These are phyloP conservation scores for Rostratula benghalensis DNA, from an alignment of 2,113 vertebrate species.

Conservation along the genomic window DNA sequence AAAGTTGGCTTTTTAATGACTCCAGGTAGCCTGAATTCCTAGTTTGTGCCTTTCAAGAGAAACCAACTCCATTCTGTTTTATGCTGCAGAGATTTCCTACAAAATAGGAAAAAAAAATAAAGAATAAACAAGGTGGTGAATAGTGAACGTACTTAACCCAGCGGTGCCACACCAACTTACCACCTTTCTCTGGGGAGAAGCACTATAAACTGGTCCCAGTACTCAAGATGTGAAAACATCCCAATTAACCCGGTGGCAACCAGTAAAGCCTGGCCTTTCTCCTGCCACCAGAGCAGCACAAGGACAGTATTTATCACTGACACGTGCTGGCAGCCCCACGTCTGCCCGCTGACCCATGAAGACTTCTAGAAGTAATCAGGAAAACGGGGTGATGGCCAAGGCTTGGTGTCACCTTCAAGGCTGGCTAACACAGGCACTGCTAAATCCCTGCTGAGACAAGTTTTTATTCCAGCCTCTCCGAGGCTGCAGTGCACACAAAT, in stretches of 20 bases:
- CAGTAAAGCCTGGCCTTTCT: neutral
- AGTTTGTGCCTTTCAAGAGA: neutral
- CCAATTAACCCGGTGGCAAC: neutral
- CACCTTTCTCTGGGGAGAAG: neutral
- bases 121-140: neutral
- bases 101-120: neutral
- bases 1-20: neutral
- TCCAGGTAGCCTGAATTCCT: neutral
- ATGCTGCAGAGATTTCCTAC: neutral
- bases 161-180: accelerated
- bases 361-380: neutral
- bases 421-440: neutral
- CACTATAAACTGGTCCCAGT: neutral
- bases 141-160: neutral
- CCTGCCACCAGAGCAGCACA: neutral
- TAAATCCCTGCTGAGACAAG: neutral
- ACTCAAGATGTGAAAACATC: neutral
- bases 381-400: neutral
- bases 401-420: neutral
- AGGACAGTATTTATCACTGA: neutral
- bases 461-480: neutral
- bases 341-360: neutral
- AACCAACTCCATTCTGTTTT: neutral
- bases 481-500: neutral
- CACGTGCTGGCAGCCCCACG: neutral